Percentiles rank a stretch among this genome's conserved stretches.
phyloP scores from a whole-genome alignment of 2,888 invertebrate genomes.

The Clitarchus hookeri region DNA sequence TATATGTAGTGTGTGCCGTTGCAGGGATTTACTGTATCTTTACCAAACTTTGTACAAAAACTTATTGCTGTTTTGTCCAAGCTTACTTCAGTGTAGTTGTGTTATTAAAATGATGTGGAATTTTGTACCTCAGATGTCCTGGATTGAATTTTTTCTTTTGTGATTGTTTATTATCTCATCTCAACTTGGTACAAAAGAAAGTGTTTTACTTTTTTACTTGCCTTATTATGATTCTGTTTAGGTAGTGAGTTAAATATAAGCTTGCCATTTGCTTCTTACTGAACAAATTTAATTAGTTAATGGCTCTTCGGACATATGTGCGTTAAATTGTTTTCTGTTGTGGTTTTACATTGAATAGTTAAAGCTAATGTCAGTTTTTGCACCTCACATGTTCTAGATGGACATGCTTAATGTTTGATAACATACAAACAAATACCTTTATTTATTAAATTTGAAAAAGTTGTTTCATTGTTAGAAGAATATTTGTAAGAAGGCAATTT shows the following conservation, averaged over 20 bases:
- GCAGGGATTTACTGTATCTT: background rate
- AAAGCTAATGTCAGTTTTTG: too few relatives aligned
- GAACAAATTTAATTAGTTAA: background rate
- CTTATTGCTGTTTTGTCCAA: background rate
- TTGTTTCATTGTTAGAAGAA: background rate
- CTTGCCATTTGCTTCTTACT: background rate
- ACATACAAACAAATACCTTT: background rate
- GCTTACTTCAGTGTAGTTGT: background rate
- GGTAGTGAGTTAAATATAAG: background rate
- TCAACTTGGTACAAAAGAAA: background rate
- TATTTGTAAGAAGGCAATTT: background rate
- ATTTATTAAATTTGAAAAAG: background rate
- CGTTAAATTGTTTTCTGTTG: background rate
- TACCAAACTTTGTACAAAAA: background rate
- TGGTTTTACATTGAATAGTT: background rate
- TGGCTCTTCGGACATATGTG: background rate
- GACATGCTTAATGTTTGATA: background rate
- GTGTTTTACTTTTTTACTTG: background rate
- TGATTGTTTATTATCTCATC: background rate
- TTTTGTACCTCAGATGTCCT: background rate
- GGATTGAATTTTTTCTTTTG: background rate
- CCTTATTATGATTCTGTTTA: background rate
- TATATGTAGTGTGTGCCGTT: background rate
- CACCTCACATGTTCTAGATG: too few relatives aligned
- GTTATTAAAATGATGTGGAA: too few relatives aligned